A percentile compares a stretch with the other conserved stretches of the same genome.
Conservation (phyloP, 2,113 vertebrate species). For the Myiopsitta monachus region DNA sequence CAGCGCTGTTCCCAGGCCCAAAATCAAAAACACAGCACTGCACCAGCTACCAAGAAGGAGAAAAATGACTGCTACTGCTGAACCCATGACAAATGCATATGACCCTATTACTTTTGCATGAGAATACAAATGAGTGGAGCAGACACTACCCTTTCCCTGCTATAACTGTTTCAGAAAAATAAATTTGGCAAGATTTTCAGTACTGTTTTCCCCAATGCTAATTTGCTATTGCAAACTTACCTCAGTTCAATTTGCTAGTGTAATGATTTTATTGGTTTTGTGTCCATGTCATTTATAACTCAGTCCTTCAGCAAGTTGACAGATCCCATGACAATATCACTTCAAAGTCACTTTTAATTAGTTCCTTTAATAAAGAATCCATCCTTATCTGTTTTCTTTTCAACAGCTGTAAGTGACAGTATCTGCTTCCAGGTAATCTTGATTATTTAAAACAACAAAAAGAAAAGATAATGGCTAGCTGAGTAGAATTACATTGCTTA, state of each 20-base stretch:
- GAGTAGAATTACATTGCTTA: constrained; percentile 20
- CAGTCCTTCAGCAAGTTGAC: not conserved
- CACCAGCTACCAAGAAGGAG: too few relatives aligned
- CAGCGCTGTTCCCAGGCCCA: too few relatives aligned
- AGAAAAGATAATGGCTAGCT: not conserved
- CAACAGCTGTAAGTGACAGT: not conserved
- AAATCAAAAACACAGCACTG: too few relatives aligned
- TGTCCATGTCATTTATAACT: not conserved
- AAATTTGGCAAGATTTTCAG: not conserved
- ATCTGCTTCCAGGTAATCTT: constrained; percentile 15
- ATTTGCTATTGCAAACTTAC: not conserved
- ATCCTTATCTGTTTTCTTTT: constrained; percentile 40
- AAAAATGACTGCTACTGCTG: too few relatives aligned
- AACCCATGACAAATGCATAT: too few relatives aligned
- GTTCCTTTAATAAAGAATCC: constrained; percentile 41
- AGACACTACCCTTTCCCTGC: not conserved
- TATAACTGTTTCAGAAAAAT: not conserved
- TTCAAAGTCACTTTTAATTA: not conserved
- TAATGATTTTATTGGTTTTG: not conserved
- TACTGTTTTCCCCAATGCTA: not conserved
- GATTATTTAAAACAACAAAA: constrained; percentile 22
- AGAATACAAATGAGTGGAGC: not conserved
- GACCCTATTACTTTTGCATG: not conserved
- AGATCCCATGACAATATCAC: not conserved
- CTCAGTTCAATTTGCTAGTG: not conserved